Evolutionary conservation across 2,113 vertebrate species (phyloP).

Genomic region (Elaphurus davidianus): DNA sequence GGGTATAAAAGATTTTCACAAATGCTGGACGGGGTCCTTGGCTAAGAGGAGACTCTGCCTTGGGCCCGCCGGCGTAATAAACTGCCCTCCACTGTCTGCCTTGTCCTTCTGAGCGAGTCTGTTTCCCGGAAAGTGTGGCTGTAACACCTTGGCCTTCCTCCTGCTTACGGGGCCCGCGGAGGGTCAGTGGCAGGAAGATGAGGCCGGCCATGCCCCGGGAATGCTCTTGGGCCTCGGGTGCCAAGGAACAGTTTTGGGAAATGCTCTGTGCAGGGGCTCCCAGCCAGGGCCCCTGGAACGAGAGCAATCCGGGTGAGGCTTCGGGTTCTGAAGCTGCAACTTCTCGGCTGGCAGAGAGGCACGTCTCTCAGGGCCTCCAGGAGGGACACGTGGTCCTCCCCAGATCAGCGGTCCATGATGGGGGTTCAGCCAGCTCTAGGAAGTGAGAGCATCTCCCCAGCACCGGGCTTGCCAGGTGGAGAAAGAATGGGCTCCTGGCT

Average conservation of each 20-base stretch:
- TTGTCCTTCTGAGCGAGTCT: no score
- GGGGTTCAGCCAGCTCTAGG: background rate
- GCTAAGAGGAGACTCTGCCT: no score
- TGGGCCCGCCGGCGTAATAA: no score
- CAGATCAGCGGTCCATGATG: accelerated
- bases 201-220: accelerated
- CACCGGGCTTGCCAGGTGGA: background rate
- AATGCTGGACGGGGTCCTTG: no score
- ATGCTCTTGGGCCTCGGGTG: background rate
- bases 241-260: background rate
- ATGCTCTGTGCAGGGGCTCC: background rate
- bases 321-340: accelerated
- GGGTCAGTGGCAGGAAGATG: no score
- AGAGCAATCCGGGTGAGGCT: background rate
- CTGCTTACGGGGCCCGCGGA: accelerated
- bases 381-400: accelerated
- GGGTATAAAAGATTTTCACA: no score
- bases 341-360: background rate
- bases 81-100: no score
- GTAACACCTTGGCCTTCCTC: background rate
- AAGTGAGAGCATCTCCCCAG: accelerated
- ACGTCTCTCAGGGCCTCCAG: background rate
- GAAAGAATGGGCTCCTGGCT: no score
- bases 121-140: no score
- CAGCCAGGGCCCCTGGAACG: background rate